Conservation (phyloP, 2,113 vertebrate species). For the Nothobranchius furzeri region DNA sequence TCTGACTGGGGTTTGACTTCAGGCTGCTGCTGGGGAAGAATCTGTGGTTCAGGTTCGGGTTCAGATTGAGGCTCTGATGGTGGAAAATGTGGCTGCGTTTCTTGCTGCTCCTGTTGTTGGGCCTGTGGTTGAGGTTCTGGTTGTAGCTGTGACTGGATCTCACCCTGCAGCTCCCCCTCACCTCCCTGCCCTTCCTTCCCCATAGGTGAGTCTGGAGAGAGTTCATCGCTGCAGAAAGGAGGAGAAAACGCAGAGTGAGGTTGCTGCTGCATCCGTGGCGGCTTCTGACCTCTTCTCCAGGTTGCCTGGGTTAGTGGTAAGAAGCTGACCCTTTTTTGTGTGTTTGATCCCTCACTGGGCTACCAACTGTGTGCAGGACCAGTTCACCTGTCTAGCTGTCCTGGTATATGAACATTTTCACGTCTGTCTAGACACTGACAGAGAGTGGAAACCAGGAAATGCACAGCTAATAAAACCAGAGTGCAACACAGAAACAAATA, state of each 20-base stretch:
- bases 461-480: constrained; percentile 48
- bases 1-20: constrained; percentile 25
- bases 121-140: constrained; percentile 38
- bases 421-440: constrained; percentile 66
- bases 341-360: constrained; percentile 52
- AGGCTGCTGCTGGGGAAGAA: constrained; percentile 13
- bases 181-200: constrained; percentile 83
- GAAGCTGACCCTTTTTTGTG: constrained; percentile 52
- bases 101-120: constrained; percentile 48
- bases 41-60: constrained; percentile 36
- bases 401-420: constrained; percentile 51
- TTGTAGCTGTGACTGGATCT: constrained; percentile 75
- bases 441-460: constrained; percentile 51
- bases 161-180: constrained; percentile 81
- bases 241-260: constrained; percentile 85
- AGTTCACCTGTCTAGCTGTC: constrained; percentile 53
- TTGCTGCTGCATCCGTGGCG: constrained; percentile 74
- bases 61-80: constrained; percentile 39
- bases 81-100: constrained; percentile 39
- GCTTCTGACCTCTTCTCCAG: constrained; percentile 78
- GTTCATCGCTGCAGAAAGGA: constrained; percentile 84
- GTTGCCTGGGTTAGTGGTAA: constrained; percentile 68
- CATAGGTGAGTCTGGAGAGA: constrained; percentile 69
- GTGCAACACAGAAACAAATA: constrained; percentile 26
- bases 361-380: constrained; percentile 41